Conservation (phyloP, 2,797 vertebrate genomes). For the Varecia variegata region DNA sequence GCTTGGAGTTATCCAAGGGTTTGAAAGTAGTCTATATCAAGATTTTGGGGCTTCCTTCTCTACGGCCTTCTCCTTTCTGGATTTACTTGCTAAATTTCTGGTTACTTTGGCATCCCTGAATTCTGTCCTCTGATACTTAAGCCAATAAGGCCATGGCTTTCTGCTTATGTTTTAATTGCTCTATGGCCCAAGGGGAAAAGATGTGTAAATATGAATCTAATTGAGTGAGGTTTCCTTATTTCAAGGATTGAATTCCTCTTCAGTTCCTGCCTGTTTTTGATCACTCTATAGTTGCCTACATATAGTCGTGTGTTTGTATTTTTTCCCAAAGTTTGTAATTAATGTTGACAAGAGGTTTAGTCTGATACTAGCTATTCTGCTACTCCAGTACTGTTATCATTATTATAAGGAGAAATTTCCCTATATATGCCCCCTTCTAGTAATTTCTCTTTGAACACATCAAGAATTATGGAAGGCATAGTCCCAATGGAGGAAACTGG, state of each 20-base stretch:
- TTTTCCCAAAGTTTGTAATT: neutral
- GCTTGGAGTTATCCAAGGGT: neutral
- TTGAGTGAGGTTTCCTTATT: neutral
- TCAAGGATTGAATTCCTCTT: neutral
- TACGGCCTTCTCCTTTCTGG: neutral
- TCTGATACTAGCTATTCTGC: neutral
- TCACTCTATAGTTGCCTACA: neutral
- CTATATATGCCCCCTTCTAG: neutral
- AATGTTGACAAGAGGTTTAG: neutral
- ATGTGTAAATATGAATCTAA: neutral
- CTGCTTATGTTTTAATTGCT: neutral
- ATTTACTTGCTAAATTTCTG: neutral
- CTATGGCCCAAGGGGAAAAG: neutral
- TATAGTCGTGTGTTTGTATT: neutral
- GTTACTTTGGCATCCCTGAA: neutral
- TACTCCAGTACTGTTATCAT: neutral
- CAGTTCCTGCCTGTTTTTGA: neutral
- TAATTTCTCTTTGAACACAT: neutral
- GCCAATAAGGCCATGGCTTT: neutral
- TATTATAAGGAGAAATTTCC: neutral
- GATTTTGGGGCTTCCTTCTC: neutral
- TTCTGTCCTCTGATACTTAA: neutral
- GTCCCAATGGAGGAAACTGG: neutral
- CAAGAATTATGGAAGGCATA: neutral
- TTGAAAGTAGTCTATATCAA: neutral